These are phyloP conservation scores for Heliconius erato DNA, from an alignment of 2,888 invertebrate species.

Conservation along the genomic window DNA sequence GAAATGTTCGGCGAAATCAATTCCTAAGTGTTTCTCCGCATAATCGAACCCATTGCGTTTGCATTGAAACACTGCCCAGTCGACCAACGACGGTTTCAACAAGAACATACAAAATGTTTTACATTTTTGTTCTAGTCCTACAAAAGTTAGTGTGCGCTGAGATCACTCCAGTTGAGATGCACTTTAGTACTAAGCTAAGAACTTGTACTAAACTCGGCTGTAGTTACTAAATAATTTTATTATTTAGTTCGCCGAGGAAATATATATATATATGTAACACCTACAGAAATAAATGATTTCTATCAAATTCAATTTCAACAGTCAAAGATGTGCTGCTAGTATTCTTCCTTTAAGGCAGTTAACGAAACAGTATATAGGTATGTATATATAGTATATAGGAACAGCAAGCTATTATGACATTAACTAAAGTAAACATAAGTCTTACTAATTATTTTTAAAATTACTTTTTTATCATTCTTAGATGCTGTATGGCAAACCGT, in stretches of 20 bases:
- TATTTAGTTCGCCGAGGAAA: background rate
- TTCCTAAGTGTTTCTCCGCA: background rate
- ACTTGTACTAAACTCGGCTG: background rate
- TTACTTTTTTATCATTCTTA: too few species aligned
- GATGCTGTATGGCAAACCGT: too few species aligned
- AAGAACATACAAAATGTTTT: background rate
- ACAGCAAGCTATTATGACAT: too few species aligned
- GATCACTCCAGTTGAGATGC: background rate
- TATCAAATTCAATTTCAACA: background rate
- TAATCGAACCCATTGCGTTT: background rate
- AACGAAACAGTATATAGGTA: too few species aligned
- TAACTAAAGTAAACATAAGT: too few species aligned
- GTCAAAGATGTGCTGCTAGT: background rate
- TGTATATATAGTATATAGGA: too few species aligned
- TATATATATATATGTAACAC: background rate
- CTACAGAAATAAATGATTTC: background rate
- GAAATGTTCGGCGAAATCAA: background rate
- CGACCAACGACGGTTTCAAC: background rate
- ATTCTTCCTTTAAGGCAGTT: too few species aligned
- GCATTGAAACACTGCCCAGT: background rate
- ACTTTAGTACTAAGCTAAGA: background rate
- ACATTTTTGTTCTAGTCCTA: background rate
- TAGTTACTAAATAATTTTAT: background rate
- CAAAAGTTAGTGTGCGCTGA: slow-evolving; percentile 5
- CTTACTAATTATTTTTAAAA: too few species aligned